phyloP scores from a whole-genome alignment of 2,888 invertebrate genomes.

The Leptarthrus brevirostris region DNA sequence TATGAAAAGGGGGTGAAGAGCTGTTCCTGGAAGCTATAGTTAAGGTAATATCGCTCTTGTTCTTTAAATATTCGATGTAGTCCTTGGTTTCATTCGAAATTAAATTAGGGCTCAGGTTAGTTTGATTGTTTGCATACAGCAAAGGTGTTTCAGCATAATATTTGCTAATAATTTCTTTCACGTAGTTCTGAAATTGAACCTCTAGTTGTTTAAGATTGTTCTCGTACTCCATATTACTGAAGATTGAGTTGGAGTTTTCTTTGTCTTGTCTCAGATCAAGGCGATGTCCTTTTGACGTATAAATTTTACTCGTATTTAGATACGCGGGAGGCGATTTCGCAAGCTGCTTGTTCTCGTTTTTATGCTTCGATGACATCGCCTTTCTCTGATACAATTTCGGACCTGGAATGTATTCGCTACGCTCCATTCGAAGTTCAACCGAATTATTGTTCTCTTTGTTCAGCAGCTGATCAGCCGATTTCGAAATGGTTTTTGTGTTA shows the following conservation, averaged over 20 bases:
- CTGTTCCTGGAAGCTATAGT: slow-evolving; percentile 63
- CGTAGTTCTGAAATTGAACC: slow-evolving; percentile 66
- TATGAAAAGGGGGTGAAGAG: slow-evolving; percentile 14
- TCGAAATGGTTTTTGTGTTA: slow-evolving; percentile 52
- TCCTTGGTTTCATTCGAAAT: slow-evolving; percentile 63
- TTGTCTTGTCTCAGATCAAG: slow-evolving; percentile 53
- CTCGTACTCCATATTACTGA: slow-evolving; percentile 66
- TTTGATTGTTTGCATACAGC: slow-evolving; percentile 60
- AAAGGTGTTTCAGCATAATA: slow-evolving; percentile 66
- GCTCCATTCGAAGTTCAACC: slow-evolving; percentile 54
- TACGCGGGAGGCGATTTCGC: slow-evolving; percentile 68
- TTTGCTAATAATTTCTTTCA: slow-evolving; percentile 66
- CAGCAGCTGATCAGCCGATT: slow-evolving; percentile 55
- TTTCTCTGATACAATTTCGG: slow-evolving; percentile 59
- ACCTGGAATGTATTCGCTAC: slow-evolving; percentile 52
- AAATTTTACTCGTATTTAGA: slow-evolving; percentile 60
- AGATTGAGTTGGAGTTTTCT: slow-evolving; percentile 60
- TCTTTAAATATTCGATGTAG: slow-evolving; percentile 66
- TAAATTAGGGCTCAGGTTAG: slow-evolving; percentile 42
- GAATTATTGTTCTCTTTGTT: slow-evolving; percentile 57
- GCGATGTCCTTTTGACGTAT: slow-evolving; percentile 58
- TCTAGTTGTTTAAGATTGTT: slow-evolving; percentile 64
- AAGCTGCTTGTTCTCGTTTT: slow-evolving; percentile 62
- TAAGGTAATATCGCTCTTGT: slow-evolving; percentile 66
- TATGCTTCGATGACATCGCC: slow-evolving; percentile 61